These are phyloP conservation scores for Gadus chalcogrammus DNA, from an alignment of 2,113 vertebrate genomes.

Conservation along the genomic window DNA sequence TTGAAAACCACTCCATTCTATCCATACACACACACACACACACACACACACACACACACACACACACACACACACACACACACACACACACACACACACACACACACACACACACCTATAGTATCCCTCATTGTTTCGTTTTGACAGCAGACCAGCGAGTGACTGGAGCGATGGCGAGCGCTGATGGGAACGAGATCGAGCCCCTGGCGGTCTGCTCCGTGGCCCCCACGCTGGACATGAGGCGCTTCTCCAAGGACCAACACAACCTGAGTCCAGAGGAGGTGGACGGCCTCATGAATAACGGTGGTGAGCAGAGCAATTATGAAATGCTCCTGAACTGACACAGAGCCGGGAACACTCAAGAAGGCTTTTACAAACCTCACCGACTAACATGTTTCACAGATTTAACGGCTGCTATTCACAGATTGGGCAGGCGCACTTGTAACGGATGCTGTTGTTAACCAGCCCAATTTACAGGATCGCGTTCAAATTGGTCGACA, in stretches of 20 bases:
- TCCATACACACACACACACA: too few relatives aligned
- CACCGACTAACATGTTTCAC: too few relatives aligned
- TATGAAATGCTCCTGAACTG: too few relatives aligned
- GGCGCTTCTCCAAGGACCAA: conserved; percentile 49
- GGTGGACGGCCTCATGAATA: conserved; percentile 62
- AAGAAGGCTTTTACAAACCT: too few relatives aligned
- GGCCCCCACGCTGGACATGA: conserved; percentile 34
- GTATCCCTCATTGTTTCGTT: background rate
- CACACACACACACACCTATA: background rate
- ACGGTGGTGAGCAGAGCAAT: conserved; percentile 46
- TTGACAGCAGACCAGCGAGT: conserved; percentile 9
- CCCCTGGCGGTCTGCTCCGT: conserved; percentile 24
- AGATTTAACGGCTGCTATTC: too few relatives aligned
- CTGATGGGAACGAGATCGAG: conserved; percentile 45
- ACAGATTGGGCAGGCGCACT: too few relatives aligned
- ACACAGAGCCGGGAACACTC: too few relatives aligned
- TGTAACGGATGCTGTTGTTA: too few relatives aligned
- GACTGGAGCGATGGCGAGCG: conserved; percentile 59
- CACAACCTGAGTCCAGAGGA: conserved; percentile 56
- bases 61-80: conserved; percentile 11
- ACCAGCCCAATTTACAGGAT: too few relatives aligned
- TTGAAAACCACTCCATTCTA: background rate
- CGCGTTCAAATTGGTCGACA: too few relatives aligned
- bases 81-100: too few relatives aligned
- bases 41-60: conserved; percentile 3